Base-by-base conservation (phyloP, 1,140 invertebrate species). In the Drosophila serrata region DNA sequence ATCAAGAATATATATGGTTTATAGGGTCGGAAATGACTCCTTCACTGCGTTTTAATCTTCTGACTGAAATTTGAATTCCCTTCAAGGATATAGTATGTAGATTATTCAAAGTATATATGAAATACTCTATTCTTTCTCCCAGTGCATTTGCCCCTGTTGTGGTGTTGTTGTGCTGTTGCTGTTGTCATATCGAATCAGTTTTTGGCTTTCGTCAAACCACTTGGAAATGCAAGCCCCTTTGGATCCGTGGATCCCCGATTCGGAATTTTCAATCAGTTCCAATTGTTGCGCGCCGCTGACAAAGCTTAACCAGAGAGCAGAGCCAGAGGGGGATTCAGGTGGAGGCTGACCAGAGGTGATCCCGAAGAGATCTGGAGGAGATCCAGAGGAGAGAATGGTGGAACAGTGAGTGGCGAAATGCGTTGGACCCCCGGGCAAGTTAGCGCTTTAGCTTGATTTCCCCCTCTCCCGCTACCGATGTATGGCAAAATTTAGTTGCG, bases 261-360 rank as follows among this genome's bases (percentile, higher is more conserved):
- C 73, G 85, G 85, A 90, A 88, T 88, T 88, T 88, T 88, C 85
- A 88, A 88, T 88, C 85, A 88, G 85, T 88, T 88, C 74, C 84
- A 88, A 88, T 88, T 88, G 85, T 88, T 88, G 84, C 84, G 84
- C 84, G 85, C 77, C 61, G 72, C 80, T 87, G 85, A 88, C 84
- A 90, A 72, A 90, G 85, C 78, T 75, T 81, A 42, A 37, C 37
- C 29, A n/a, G n/a, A n/a, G 19, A 33, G 13, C 33, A 12, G 58
- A 27, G 45, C 22, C n/a, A n/a, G n/a, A 46, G 6, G 6, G 29
- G 27, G 58, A 35, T n/a, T 8, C 31, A 31, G 33, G 31, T 19
- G 37, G 24, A 39, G 19, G 12, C 1, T 45, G 39, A 4, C 42
- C 56, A 15, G 46, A 49, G 24, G 46, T 11, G 46, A 29, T 46